phyloP scores from a whole-genome alignment of 92 coral and sea anemone species.

The Porites divaricata region DNA sequence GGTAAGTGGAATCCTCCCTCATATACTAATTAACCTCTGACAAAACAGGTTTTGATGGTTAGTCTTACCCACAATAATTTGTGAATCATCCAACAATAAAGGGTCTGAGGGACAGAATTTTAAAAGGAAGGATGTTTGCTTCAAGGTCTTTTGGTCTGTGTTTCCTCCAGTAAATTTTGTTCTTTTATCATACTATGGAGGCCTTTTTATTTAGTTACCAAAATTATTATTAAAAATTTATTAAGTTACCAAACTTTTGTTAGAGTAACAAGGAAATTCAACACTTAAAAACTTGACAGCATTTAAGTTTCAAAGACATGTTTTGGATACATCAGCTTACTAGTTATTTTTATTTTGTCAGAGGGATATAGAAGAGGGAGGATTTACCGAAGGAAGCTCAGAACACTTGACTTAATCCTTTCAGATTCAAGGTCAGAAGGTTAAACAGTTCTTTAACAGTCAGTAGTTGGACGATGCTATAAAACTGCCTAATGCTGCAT shows the following conservation, averaged over 20 bases:
- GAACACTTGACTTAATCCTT: constrained; percentile 33
- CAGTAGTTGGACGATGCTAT: background rate
- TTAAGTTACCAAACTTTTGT: no score
- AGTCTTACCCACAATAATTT: background rate
- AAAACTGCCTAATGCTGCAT: no score
- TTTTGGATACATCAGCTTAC: background rate
- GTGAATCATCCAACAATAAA: background rate
- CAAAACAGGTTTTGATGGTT: constrained; percentile 5
- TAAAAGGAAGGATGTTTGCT: background rate
- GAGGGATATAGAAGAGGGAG: constrained; percentile 48
- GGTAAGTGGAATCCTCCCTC: constrained; percentile 51
- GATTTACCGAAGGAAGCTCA: constrained; percentile 48
- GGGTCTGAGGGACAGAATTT: background rate
- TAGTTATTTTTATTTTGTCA: constrained; percentile 37
- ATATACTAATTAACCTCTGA: constrained; percentile 26
- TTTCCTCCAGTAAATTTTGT: constrained; percentile 36
- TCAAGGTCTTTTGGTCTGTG: constrained; percentile 10
- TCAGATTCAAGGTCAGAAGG: constrained; percentile 20
- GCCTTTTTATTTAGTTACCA: background rate
- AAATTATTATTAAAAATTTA: no score
- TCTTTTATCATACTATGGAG: background rate
- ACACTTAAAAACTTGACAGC: no score
- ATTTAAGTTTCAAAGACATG: no score
- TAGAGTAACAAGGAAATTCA: no score
- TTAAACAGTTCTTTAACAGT: background rate